These are phyloP conservation scores for Melinaea marsaeus DNA, from an alignment of 2,888 invertebrate genomes.

Conservation along the genomic window DNA sequence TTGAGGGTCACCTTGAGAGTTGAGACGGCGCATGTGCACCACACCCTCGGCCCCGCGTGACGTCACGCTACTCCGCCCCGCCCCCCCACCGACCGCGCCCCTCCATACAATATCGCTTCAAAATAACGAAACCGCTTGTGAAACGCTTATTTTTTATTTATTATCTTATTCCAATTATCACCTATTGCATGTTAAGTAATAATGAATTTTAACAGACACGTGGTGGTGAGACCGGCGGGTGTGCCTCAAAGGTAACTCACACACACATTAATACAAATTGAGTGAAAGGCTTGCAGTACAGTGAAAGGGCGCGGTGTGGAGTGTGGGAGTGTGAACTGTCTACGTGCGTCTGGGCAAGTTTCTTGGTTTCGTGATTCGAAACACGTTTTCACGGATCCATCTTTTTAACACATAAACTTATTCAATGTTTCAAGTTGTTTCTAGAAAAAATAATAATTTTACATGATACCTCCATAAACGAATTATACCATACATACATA, in stretches of 20 bases:
- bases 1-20: constrained; percentile 71
- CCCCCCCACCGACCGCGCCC: constrained; percentile 24
- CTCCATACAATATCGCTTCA: constrained; percentile 48
- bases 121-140: constrained; percentile 45
- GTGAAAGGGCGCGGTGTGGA: constrained; percentile 21
- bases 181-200: no score
- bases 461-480: no score
- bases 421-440: not conserved
- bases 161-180: no score
- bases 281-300: constrained; percentile 29
- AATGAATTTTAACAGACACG: no score
- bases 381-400: constrained; percentile 27
- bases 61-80: constrained; percentile 40
- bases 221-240: no score
- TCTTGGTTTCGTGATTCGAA: constrained; percentile 26
- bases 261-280: not conserved
- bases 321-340: constrained; percentile 31
- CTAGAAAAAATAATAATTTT: no score
- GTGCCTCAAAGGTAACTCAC: no score
- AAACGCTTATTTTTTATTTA: constrained; percentile 31
- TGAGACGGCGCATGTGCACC: constrained; percentile 72
- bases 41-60: constrained; percentile 63
- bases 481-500: no score
- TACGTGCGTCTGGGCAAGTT: constrained; percentile 36
- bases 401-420: no score